A percentile compares a stretch with the other conserved stretches of the same genome.
These are phyloP conservation scores for Didymodactylos carnosus DNA, from an alignment of 2,888 invertebrate genomes.

Conservation along the genomic window DNA sequence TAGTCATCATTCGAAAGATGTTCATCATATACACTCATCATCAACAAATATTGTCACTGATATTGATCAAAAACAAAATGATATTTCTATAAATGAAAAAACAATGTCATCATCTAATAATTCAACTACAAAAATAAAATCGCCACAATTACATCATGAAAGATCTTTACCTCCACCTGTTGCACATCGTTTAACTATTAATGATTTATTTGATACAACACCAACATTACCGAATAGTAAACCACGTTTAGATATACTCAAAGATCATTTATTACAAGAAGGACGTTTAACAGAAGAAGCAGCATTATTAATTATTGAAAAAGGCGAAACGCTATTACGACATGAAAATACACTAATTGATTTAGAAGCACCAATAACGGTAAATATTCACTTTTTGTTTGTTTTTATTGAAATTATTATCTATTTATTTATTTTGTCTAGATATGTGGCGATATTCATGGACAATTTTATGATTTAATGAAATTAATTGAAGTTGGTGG, in stretches of 20 bases:
- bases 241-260: background rate
- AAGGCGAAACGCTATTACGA: background rate
- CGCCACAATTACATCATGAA: no score
- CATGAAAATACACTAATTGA: background rate
- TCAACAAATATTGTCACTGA: no score
- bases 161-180: background rate
- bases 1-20: no score
- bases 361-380: background rate
- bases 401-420: background rate
- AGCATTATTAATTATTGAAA: background rate
- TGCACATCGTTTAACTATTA: background rate
- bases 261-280: background rate
- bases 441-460: conserved; percentile 11
- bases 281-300: background rate
- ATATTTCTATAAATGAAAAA: no score
- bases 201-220: background rate
- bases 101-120: no score
- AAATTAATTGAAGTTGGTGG: conserved; percentile 5
- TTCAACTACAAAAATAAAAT: no score
- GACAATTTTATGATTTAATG: conserved; percentile 11
- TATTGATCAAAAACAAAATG: no score
- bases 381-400: background rate
- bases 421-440: background rate
- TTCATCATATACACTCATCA: no score
- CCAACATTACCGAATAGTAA: background rate